phyloP scores from a whole-genome alignment of 2,113 vertebrate genomes.

The Galbula dea region DNA sequence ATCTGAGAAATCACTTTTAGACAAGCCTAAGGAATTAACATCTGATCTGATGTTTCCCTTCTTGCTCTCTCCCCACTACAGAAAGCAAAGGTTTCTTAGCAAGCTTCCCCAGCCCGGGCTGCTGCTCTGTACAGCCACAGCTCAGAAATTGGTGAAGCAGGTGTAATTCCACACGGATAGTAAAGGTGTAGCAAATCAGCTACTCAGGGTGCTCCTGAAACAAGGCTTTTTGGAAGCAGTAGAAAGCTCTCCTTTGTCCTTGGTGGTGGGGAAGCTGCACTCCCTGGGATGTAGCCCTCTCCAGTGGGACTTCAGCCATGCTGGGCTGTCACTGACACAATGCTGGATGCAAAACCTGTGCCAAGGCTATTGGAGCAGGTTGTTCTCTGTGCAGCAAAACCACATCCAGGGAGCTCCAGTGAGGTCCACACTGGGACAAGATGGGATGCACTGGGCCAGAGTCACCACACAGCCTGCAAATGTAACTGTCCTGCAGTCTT shows the following conservation, averaged over 20 bases:
- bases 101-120: neutral
- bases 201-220: neutral
- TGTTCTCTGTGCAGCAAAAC: neutral
- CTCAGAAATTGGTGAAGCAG: neutral
- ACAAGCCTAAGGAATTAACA: neutral
- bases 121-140: neutral
- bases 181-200: neutral
- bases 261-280: neutral
- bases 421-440: fast-evolving
- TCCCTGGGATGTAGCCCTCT: neutral
- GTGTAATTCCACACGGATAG: neutral
- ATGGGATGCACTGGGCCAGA: neutral
- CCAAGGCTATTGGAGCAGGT: fast-evolving
- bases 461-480: fast-evolving
- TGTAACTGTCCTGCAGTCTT: neutral
- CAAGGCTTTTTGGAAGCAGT: neutral
- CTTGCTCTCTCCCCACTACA: neutral
- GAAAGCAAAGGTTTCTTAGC: neutral
- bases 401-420: neutral
- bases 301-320: neutral
- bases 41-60: neutral
- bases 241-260: neutral
- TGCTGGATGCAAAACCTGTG: neutral
- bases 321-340: fast-evolving
- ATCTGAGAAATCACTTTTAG: neutral